Conservation (phyloP, 1,140 invertebrate genomes). For the Pachypeltis micranthus region DNA sequence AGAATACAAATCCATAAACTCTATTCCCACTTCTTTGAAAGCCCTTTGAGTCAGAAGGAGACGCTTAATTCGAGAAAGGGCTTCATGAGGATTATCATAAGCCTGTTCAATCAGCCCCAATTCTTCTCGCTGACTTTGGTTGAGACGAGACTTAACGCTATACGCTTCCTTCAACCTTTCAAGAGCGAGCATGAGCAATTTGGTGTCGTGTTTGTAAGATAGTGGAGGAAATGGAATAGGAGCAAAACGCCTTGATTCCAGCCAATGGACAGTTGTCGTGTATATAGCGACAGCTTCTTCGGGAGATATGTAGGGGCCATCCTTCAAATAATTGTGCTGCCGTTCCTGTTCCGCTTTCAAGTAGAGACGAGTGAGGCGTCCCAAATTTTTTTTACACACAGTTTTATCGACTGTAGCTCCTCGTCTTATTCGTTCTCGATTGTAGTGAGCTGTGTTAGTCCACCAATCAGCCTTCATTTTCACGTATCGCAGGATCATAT, state of each 20-base stretch:
- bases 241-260: constrained; percentile 93
- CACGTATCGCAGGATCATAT: constrained; percentile 98
- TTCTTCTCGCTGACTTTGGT: constrained; percentile 98
- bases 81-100: constrained; percentile 99
- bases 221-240: constrained; percentile 98
- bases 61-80: constrained; percentile 96
- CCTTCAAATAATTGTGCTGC: constrained; percentile 98
- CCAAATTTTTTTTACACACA: constrained; percentile 99
- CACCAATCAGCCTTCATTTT: constrained; percentile 99
- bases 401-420: constrained; percentile 97
- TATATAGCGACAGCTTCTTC: constrained; percentile 99
- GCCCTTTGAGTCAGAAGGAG: constrained; percentile 95
- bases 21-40: constrained; percentile 97
- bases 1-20: constrained; percentile 99
- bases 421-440: constrained; percentile 86
- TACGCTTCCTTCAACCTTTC: constrained; percentile 98
- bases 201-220: constrained; percentile 99
- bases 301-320: constrained; percentile 97
- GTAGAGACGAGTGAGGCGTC: constrained; percentile 88
- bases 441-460: constrained; percentile 99
- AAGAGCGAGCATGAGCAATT: constrained; percentile 89
- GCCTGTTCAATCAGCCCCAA: constrained; percentile 97
- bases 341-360: constrained; percentile 98
- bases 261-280: constrained; percentile 98
- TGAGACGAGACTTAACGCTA: constrained; percentile 94